Percentiles rank a stretch among this genome's conserved stretches.
phyloP scores from a whole-genome alignment of 92 coral and sea anemone species.

The Phymanthus crucifer region DNA sequence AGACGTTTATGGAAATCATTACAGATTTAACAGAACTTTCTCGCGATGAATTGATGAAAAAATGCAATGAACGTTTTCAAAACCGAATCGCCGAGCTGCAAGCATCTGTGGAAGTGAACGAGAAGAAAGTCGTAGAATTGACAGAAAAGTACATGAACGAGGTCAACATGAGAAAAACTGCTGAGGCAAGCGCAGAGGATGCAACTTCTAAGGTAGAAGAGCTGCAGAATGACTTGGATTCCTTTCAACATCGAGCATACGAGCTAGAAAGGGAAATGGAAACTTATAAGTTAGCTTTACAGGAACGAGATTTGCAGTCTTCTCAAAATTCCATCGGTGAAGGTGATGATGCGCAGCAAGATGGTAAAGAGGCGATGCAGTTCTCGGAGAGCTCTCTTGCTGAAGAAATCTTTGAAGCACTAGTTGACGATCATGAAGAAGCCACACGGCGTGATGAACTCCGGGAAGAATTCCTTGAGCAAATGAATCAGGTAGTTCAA shows the following conservation, averaged over 20 bases:
- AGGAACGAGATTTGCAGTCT: background rate
- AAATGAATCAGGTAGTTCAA: background rate
- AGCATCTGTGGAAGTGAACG: constrained; percentile 3
- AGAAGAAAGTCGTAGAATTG: constrained; percentile 11
- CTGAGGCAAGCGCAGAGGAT: constrained; percentile 15
- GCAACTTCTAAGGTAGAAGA: background rate
- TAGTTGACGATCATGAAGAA: background rate
- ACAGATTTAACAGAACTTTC: constrained; percentile 13
- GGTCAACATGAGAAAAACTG: constrained; percentile 15
- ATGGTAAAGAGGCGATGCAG: background rate
- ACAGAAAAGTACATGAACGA: constrained; percentile 39
- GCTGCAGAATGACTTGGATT: constrained; percentile 6
- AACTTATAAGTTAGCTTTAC: background rate
- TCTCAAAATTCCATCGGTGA: background rate
- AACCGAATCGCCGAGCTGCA: constrained; percentile 14
- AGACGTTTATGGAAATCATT: background rate
- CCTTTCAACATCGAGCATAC: background rate
- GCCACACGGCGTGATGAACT: background rate
- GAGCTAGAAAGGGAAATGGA: constrained; percentile 21
- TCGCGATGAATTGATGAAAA: constrained; percentile 13
- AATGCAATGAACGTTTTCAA: constrained; percentile 19
- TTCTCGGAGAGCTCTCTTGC: background rate
- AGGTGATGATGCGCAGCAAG: background rate
- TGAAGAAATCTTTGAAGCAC: background rate
- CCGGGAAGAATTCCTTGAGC: background rate